phyloP scores from a whole-genome alignment of 2,888 invertebrate genomes.

The Candidula unifasciata region DNA sequence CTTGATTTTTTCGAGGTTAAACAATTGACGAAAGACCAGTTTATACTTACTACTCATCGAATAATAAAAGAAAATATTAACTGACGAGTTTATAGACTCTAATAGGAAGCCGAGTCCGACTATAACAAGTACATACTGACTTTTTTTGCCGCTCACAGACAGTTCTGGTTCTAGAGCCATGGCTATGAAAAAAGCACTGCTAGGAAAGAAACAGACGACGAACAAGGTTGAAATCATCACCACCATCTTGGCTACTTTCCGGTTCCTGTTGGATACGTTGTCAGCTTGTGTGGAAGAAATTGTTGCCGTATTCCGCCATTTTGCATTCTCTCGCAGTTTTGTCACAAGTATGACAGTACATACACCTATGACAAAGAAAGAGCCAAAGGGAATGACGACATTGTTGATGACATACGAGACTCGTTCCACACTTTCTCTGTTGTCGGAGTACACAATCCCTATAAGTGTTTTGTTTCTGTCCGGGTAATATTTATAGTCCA shows the following conservation, averaged over 20 bases:
- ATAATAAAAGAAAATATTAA: conserved; percentile 27
- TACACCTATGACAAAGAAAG: background rate
- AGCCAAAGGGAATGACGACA: background rate
- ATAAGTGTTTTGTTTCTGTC: background rate
- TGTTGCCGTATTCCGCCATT: background rate
- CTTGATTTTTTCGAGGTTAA: background rate
- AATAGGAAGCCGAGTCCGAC: conserved; percentile 1
- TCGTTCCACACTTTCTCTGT: background rate
- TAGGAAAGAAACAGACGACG: background rate
- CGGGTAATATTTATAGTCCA: background rate
- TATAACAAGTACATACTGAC: background rate
- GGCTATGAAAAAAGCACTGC: background rate
- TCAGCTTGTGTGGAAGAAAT: background rate
- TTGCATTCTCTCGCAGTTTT: background rate
- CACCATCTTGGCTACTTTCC: conserved; percentile 7
- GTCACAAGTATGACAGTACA: background rate
- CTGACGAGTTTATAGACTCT: conserved; percentile 30
- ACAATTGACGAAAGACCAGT: background rate
- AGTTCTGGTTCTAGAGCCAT: background rate
- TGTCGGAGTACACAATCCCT: background rate
- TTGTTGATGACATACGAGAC: background rate
- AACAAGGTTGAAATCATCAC: conserved; percentile 6
- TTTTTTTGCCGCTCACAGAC: background rate
- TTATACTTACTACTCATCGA: conserved; percentile 15
- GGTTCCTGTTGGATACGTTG: background rate